Percentiles rank a stretch among this genome's conserved stretches.
Evolutionary conservation across 2,113 vertebrate genomes (phyloP).

Genomic region (Anser cygnoides): DNA sequence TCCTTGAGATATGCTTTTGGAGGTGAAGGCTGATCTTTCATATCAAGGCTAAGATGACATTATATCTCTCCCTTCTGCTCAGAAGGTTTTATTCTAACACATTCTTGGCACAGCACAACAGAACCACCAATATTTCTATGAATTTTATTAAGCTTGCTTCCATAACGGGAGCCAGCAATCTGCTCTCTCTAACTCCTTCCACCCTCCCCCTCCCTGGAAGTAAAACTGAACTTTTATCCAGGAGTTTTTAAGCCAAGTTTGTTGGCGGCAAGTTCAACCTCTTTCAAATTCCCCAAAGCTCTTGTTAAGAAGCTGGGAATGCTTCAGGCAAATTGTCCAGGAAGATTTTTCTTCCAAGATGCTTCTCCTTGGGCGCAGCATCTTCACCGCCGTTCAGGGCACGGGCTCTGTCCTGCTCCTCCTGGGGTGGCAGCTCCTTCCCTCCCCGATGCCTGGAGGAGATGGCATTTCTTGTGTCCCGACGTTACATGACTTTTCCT

Average conservation of each 20-base stretch:
- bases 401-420: neutral
- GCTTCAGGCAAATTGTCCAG: neutral
- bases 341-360: neutral
- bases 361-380: accelerated
- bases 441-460: accelerated
- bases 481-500: neutral
- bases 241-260: neutral
- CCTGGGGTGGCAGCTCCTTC: neutral
- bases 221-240: neutral
- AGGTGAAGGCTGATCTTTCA: slow-evolving; percentile 15
- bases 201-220: neutral
- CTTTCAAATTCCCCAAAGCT: neutral
- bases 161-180: slow-evolving; percentile 24
- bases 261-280: neutral
- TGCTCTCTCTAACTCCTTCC: slow-evolving; percentile 24
- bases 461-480: neutral
- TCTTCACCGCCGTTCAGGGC: neutral
- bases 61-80: slow-evolving; percentile 26
- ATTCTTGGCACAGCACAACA: slow-evolving; percentile 37
- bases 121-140: slow-evolving; percentile 54
- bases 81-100: slow-evolving; percentile 36
- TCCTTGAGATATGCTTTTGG: neutral
- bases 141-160: slow-evolving; percentile 54
- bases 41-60: slow-evolving; percentile 21
- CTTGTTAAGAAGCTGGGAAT: neutral